A percentile compares a stretch with the other conserved stretches of the same genome.
These are phyloP conservation scores for Biston betularia DNA, from an alignment of 2,888 invertebrate genomes.

Conservation along the genomic window DNA sequence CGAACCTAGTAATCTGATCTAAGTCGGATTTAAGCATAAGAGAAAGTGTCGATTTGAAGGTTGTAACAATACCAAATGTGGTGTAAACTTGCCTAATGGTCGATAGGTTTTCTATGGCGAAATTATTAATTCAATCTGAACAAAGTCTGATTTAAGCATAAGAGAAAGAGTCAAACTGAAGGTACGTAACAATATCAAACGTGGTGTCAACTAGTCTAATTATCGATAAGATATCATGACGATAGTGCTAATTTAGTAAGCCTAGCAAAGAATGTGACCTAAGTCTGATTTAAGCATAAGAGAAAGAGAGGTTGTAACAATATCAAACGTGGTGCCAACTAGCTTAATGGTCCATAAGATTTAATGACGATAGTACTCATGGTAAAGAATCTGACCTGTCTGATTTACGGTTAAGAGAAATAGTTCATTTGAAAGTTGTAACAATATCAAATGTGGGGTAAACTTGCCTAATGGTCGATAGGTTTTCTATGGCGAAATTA, in stretches of 20 bases:
- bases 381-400: background rate
- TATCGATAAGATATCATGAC: slow-evolving; percentile 8
- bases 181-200: background rate
- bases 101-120: slow-evolving; percentile 14
- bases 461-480: slow-evolving; percentile 10
- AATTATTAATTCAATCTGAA: background rate
- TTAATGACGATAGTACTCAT: slow-evolving; percentile 12
- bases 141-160: background rate
- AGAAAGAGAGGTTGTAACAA: too few relatives aligned
- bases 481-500: slow-evolving; percentile 15
- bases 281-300: background rate
- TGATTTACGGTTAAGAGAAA: background rate
- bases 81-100: slow-evolving; percentile 11
- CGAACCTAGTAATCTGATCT: background rate
- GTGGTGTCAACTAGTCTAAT: slow-evolving; percentile 8
- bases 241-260: slow-evolving; percentile 9
- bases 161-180: background rate
- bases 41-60: background rate
- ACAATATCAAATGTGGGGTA: background rate
- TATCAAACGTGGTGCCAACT: too few relatives aligned
- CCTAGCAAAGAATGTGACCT: background rate
- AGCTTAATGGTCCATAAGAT: slow-evolving; percentile 15
- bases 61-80: background rate
- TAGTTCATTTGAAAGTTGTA: slow-evolving; percentile 1
- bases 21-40: background rate